Base-by-base conservation (phyloP, 2,888 invertebrate genomes). In the Zele albiditarsus region DNA sequence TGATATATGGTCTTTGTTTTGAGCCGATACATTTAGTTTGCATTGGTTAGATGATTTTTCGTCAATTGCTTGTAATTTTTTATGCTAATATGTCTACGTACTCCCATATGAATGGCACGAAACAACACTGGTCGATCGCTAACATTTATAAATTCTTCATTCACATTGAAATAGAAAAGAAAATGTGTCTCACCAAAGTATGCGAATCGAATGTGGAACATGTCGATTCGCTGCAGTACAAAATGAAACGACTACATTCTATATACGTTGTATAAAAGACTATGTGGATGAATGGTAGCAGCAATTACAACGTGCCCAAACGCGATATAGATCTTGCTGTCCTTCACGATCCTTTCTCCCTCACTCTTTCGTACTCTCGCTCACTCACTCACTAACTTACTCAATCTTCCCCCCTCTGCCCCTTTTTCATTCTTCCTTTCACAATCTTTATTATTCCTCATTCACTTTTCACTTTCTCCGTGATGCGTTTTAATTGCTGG, bases 361-460 rank as follows among this genome's bases (percentile, higher is more conserved):
- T n/a, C n/a, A 14, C 46, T 46, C 46, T n/a, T 3, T 46, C 16
- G 3, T 16, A 16, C 4, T 49, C 58, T 20, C 60, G 63, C 28
- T 20, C 46, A 25, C 38, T 38, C n/a, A n/a, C n/a, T n/a, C 46
- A 46, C n/a, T n/a, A 2, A 46, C 12, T 38, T 38, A 8, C 38
- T 12, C 38, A 38, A 38, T 46, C 23, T 69, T 20, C 16, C n/a
- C 16, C 14, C 16, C 46, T 14, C 12, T 12, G 2, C 10, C 10
- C 16, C 46, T 14, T 46, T 53, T 49, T 23, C 53, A 65, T 28
- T 23, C 58, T 27, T 12, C 38, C 0, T 16, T n/a, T n/a, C 46
- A n/a, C 46, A 58, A 58, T 33, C 62, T 20, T 57, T 78, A 46
- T 75, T 65, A 69, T 58, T 60, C 60, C 63, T 71, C 53, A 69